Evolutionary conservation across 2,797 vertebrate genomes (phyloP).

Genomic region (Monodelphis domestica): DNA sequence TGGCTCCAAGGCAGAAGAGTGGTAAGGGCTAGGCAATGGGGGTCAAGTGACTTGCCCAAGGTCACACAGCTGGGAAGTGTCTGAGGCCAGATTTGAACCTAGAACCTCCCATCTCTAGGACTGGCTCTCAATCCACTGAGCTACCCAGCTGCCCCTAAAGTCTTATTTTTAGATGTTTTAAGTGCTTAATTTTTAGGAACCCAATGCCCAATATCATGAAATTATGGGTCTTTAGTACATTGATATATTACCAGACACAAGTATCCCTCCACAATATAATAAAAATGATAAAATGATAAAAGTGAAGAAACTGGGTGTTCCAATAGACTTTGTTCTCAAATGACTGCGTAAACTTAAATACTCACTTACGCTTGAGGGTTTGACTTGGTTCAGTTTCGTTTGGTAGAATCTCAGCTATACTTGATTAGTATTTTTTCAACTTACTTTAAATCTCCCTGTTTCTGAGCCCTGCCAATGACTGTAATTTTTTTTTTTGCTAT

Average conservation of each 20-base stretch:
- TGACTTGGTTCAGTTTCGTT: constrained; percentile 30
- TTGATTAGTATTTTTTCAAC: constrained; percentile 20
- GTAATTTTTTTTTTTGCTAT: constrained; percentile 43
- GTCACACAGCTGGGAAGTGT: too few relatives aligned
- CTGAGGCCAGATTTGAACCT: too few relatives aligned
- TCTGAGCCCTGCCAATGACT: constrained; percentile 46
- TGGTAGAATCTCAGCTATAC: constrained; percentile 6
- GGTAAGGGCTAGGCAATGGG: too few relatives aligned
- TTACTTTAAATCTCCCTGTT: constrained; percentile 31
- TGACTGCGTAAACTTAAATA: not conserved
- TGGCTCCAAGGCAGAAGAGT: too few relatives aligned
- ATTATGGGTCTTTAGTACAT: not conserved
- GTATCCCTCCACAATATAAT: not conserved
- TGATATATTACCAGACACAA: not conserved
- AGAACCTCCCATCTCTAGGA: too few relatives aligned
- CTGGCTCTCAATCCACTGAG: too few relatives aligned
- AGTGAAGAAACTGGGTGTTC: not conserved
- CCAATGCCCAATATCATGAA: not conserved
- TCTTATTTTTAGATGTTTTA: not conserved
- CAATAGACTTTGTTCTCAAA: not conserved
- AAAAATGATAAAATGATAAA: not conserved
- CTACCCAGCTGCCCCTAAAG: too few relatives aligned
- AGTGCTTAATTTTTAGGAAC: not conserved
- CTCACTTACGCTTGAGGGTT: not conserved
- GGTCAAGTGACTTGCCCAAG: too few relatives aligned